Base-by-base conservation (phyloP, 2,113 vertebrate genomes). In the Pitta sordida region DNA sequence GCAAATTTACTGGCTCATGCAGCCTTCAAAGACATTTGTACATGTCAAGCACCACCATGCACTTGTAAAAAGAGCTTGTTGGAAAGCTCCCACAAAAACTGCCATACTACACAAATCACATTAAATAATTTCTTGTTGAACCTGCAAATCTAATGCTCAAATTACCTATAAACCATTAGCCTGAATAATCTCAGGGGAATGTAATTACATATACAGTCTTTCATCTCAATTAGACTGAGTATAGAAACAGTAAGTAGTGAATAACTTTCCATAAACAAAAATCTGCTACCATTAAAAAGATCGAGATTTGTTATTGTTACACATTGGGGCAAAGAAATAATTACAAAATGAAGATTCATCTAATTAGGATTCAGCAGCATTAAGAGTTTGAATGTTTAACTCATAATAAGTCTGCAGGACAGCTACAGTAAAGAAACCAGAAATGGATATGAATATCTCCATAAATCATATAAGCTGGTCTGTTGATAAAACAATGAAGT, bases 121-220 rank as follows among this genome's bases (percentile, higher is more conserved):
- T 53, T 26, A 74, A 94, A 70, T 29, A 41, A 55, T 53, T 62
- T 69, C 58, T 48, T 65, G 13, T 53, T 88, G 84, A 83, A 91
- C 12, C 17, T 77, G 73, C 68, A 74, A 88, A 88, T 70, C 26
- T 83, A 86, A 80, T 77, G 73, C 29, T 62, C 88, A 93, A 83
- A 93, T 93, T 93, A 70, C 77, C 60, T 59, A 58, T 81, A 90
- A 94, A 77, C 60, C 20, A 67, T 93, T 84, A 89, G n/a, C 13
- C 41, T 80, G 64, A 81, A 90, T 59, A 94, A 92, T 90, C 46
- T 74, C 63, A 78, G 15, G 20, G 56, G 60, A 89, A 75, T 16
- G 69, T 29, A 86, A 81, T 86, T 86, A 70, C 43, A 60, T 32
- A 70, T 26, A 77, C 18, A 51, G 60, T 59, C 60, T 64, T 95